phyloP scores from a whole-genome alignment of 2,888 invertebrate genomes.

The Drosophila birchii region DNA sequence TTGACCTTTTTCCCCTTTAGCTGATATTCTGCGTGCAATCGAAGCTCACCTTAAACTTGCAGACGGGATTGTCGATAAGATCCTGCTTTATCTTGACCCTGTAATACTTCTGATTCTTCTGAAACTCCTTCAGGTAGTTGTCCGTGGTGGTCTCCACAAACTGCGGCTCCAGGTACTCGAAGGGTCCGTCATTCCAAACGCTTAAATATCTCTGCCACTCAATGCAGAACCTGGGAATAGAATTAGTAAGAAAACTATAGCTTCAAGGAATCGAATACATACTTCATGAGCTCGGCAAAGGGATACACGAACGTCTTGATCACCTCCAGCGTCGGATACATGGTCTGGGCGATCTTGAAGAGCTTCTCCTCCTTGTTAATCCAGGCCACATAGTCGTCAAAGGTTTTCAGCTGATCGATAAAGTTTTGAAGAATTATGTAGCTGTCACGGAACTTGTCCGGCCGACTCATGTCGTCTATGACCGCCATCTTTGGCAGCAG shows the following conservation, averaged over 20 bases:
- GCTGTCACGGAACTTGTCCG: slow-evolving; percentile 91
- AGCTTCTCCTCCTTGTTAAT: slow-evolving; percentile 94
- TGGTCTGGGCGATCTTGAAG: slow-evolving; percentile 92
- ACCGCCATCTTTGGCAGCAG: slow-evolving; percentile 91
- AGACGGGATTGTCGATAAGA: slow-evolving; percentile 87
- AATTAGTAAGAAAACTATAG: background rate
- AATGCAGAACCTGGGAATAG: slow-evolving; percentile 85
- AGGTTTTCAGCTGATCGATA: slow-evolving; percentile 90
- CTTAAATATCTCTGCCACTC: slow-evolving; percentile 92
- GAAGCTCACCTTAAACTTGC: slow-evolving; percentile 82
- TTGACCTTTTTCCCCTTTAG: too few species aligned
- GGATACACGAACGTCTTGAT: slow-evolving; percentile 90
- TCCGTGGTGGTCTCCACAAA: slow-evolving; percentile 92
- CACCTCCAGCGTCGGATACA: slow-evolving; percentile 92
- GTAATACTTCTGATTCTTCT: slow-evolving; percentile 91
- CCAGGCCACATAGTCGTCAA: slow-evolving; percentile 92
- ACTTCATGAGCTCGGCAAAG: slow-evolving; percentile 89
- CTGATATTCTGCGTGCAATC: too few species aligned
- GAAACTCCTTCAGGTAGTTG: slow-evolving; percentile 91
- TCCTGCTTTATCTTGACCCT: slow-evolving; percentile 91
- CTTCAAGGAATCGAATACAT: slow-evolving; percentile 65
- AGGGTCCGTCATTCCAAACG: slow-evolving; percentile 97
- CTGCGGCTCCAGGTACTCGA: slow-evolving; percentile 92
- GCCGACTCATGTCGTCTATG: slow-evolving; percentile 94
- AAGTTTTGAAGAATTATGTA: slow-evolving; percentile 91